These are phyloP conservation scores for Osmerus eperlanus DNA, from an alignment of 2,113 vertebrate genomes.

Conservation along the genomic window DNA sequence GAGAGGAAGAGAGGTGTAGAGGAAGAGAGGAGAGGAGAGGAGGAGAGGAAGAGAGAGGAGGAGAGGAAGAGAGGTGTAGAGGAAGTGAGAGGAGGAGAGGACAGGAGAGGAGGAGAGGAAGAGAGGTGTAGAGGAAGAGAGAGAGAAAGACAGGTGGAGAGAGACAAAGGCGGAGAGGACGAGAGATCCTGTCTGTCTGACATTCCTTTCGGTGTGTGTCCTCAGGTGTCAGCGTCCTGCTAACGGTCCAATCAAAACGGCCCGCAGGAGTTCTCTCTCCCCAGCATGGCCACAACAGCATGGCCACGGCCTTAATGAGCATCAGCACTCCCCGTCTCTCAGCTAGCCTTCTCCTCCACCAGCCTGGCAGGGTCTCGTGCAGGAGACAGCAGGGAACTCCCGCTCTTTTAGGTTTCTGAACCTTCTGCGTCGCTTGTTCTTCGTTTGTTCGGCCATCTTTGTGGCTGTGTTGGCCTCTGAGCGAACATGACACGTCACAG, in stretches of 20 bases:
- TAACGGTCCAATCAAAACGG: conserved; percentile 65
- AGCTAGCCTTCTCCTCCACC: background rate
- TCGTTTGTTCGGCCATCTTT: no score
- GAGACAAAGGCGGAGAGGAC: background rate
- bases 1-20: no score
- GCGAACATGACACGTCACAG: no score
- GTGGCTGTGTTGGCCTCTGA: no score
- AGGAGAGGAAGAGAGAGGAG: no score
- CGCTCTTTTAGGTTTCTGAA: no score
- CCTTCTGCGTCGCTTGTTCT: no score
- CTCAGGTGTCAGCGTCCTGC: conserved; percentile 51
- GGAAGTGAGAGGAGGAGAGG: background rate
- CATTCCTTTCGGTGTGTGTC: conserved; percentile 32
- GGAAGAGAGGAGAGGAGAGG: no score
- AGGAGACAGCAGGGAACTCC: no score
- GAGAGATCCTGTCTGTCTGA: conserved; percentile 6
- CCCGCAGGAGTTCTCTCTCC: conserved; percentile 24
- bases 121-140: no score
- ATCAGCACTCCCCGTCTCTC: background rate
- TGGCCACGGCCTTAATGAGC: conserved; percentile 14
- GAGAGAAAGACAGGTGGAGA: no score
- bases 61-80: background rate
- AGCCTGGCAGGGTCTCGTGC: background rate
- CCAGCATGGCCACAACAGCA: conserved; percentile 11
- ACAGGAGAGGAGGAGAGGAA: no score